These are phyloP conservation scores for Aegotheles bennettii DNA, from an alignment of 2,113 vertebrate genomes.

Conservation along the genomic window DNA sequence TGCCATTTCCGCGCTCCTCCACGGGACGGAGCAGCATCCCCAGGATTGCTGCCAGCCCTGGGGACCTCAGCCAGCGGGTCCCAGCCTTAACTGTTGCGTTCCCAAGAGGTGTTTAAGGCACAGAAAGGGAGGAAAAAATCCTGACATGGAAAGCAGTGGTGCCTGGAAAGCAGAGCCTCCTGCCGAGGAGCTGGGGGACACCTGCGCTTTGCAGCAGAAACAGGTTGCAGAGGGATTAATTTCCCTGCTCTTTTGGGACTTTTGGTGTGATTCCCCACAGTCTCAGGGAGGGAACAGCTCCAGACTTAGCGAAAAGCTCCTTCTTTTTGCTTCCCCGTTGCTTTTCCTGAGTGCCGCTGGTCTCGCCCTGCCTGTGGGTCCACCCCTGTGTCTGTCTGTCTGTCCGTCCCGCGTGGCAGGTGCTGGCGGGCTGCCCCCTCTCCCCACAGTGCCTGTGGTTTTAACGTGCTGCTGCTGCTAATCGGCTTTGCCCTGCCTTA, in stretches of 20 bases:
- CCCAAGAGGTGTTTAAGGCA: background rate
- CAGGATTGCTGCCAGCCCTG: slow-evolving; percentile 24
- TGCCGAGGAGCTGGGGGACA: rapidly evolving
- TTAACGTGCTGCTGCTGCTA: slow-evolving; percentile 89
- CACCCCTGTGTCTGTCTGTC: background rate
- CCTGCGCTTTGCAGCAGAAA: background rate
- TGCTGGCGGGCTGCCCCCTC: background rate
- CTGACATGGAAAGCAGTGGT: rapidly evolving
- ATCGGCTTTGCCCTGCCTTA: slow-evolving; percentile 89
- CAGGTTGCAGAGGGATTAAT: background rate
- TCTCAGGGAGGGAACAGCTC: background rate
- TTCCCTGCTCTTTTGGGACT: background rate
- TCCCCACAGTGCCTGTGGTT: slow-evolving; percentile 62
- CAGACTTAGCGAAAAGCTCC: background rate
- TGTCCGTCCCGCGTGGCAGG: rapidly evolving
- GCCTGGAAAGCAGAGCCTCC: background rate
- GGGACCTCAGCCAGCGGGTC: background rate
- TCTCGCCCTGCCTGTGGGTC: background rate
- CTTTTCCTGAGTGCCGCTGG: background rate
- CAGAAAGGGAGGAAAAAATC: background rate
- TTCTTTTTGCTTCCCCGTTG: background rate
- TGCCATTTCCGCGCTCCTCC: slow-evolving; percentile 30
- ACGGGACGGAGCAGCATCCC: slow-evolving; percentile 65
- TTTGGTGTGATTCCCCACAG: rapidly evolving
- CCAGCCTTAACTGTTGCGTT: background rate